Percentiles rank a stretch among this genome's conserved stretches.
Conservation (phyloP, 2,888 invertebrate species). For the Thymelicus sylvestris region DNA sequence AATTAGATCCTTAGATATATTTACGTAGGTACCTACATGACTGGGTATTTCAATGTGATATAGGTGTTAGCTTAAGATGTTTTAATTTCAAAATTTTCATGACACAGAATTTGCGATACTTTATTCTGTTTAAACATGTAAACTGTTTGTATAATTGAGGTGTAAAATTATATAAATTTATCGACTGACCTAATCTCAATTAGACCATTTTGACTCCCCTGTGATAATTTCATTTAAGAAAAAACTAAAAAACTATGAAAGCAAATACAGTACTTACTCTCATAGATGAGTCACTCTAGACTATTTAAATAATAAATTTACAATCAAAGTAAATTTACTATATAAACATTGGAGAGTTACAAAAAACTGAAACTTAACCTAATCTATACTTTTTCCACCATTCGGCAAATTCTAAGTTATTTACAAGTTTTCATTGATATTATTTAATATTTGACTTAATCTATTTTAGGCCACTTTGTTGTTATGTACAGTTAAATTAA, state of each 20-base stretch:
- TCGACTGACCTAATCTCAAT: background rate
- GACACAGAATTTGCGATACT: too few species aligned
- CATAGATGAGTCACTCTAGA: background rate
- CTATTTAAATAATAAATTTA: slow-evolving; percentile 1
- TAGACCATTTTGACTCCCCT: background rate
- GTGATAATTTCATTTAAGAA: slow-evolving; percentile 2
- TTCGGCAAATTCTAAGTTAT: too few species aligned
- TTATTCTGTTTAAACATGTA: too few species aligned
- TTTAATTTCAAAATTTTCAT: too few species aligned
- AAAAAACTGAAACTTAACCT: slow-evolving; percentile 5
- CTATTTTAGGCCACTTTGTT: slow-evolving; percentile 20
- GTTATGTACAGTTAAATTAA: slow-evolving; percentile 28
- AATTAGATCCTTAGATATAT: slow-evolving; percentile 5
- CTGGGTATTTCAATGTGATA: too few species aligned
- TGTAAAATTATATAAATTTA: background rate
- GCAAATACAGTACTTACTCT: slow-evolving; percentile 7
- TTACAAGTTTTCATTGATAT: too few species aligned
- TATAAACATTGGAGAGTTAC: slow-evolving; percentile 7
- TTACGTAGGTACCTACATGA: too few species aligned
- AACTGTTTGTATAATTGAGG: too few species aligned
- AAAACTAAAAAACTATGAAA: slow-evolving; percentile 12
- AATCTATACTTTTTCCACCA: background rate
- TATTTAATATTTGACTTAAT: background rate
- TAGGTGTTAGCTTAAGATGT: too few species aligned
- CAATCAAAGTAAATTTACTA: background rate